phyloP scores from a whole-genome alignment of 2,888 invertebrate species.

The Drosophila helvetica region DNA sequence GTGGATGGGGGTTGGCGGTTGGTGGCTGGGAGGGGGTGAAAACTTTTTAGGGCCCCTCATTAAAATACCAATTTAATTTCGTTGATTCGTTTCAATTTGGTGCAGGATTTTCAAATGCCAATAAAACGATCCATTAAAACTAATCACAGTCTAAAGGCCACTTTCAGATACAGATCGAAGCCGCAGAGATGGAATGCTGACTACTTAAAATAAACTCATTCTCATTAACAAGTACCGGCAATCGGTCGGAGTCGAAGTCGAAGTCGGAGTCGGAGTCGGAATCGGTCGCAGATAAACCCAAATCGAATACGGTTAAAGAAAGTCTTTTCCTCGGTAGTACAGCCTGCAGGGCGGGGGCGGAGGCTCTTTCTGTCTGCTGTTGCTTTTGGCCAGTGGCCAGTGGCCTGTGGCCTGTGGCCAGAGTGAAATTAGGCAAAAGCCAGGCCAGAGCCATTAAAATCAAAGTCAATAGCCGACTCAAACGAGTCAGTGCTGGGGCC shows the following conservation, averaged over 20 bases:
- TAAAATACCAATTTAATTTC: conserved; percentile 73
- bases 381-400: conserved; percentile 38
- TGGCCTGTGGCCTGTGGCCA: conserved; percentile 14
- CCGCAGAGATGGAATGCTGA: conserved; percentile 45
- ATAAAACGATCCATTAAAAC: conserved; percentile 68
- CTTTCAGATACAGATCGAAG: conserved; percentile 74
- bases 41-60: conserved; percentile 42
- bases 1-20: too few relatives aligned
- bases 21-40: conserved; percentile 4
- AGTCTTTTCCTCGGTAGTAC: conserved; percentile 48
- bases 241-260: too few relatives aligned
- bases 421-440: conserved; percentile 71
- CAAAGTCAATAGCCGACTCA: conserved; percentile 74
- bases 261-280: too few relatives aligned
- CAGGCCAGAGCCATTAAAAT: conserved; percentile 64
- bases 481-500: conserved; percentile 16
- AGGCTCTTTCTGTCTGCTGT: conserved; percentile 30
- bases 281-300: conserved; percentile 24
- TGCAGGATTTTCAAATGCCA: conserved; percentile 43
- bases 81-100: conserved; percentile 63
- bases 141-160: conserved; percentile 74
- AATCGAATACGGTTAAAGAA: conserved; percentile 64
- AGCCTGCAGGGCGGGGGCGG: conserved; percentile 33
- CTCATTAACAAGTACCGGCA: conserved; percentile 66
- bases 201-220: conserved; percentile 76